Evolutionary conservation across 1,140 invertebrate species (phyloP).

Genomic region (Saccostrea echinata): DNA sequence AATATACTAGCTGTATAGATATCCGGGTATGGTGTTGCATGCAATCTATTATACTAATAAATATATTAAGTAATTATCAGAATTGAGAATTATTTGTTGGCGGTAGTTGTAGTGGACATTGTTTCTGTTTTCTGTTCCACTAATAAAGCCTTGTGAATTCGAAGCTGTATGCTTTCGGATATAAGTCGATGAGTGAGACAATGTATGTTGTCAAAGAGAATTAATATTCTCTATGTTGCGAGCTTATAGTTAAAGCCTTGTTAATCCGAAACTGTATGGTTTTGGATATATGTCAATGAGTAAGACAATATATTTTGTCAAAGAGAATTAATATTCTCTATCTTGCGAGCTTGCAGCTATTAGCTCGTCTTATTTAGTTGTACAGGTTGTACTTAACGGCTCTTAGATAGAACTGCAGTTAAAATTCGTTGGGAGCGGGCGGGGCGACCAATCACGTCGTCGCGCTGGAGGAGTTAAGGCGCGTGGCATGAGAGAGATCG

Average conservation of each 20-base stretch:
- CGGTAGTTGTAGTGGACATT: not conserved
- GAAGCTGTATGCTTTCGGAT: too few relatives aligned
- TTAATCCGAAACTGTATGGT: not conserved
- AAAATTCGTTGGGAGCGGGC: not conserved
- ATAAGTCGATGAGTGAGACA: too few relatives aligned
- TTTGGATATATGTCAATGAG: not conserved
- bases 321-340: not conserved
- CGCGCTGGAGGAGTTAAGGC: not conserved
- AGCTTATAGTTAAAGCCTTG: too few relatives aligned
- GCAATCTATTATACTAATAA: too few relatives aligned
- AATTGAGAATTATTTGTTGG: too few relatives aligned
- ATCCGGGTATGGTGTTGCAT: not conserved
- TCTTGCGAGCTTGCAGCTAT: not conserved
- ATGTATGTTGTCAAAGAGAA: too few relatives aligned
- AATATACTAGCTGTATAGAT: not conserved
- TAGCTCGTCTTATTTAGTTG: not conserved
- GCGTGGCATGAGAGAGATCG: not conserved
- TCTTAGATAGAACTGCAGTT: not conserved
- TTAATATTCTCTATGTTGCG: too few relatives aligned
- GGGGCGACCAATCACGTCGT: not conserved
- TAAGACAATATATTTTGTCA: constrained; percentile 16
- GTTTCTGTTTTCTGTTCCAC: not conserved
- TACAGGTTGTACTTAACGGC: not conserved
- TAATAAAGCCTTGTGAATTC: not conserved
- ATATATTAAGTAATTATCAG: too few relatives aligned